These are phyloP conservation scores for Acipenser oxyrinchus DNA, from an alignment of 2,797 vertebrate genomes.

Conservation along the genomic window DNA sequence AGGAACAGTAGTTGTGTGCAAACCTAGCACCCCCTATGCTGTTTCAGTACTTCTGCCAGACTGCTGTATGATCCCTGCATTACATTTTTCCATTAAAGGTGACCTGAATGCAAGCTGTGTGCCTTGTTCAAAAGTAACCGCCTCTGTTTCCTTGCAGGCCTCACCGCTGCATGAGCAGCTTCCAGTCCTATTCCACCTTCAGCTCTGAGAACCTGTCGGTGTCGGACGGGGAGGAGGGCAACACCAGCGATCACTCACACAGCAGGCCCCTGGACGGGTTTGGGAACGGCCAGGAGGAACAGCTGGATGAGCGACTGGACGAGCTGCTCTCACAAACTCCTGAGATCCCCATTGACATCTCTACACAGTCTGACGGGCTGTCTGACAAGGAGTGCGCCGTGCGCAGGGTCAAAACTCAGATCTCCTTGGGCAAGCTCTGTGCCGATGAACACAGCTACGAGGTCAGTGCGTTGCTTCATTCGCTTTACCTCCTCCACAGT, in stretches of 20 bases:
- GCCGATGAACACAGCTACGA: slow-evolving; percentile 87
- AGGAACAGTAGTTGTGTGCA: too few relatives aligned
- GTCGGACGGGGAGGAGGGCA: slow-evolving; percentile 96
- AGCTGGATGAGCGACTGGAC: slow-evolving; percentile 50
- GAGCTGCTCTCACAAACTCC: slow-evolving; percentile 91
- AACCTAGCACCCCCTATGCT: too few relatives aligned
- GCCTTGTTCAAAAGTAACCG: background rate
- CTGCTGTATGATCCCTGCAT: too few relatives aligned
- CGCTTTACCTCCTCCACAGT: too few relatives aligned
- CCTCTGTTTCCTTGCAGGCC: slow-evolving; percentile 55
- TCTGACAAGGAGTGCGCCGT: slow-evolving; percentile 97
- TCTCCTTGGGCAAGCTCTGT: slow-evolving; percentile 93
- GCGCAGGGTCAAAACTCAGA: slow-evolving; percentile 93
- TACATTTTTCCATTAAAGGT: too few relatives aligned
- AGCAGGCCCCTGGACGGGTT: slow-evolving; percentile 77
- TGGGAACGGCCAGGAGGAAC: slow-evolving; percentile 72
- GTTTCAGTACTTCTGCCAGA: too few relatives aligned
- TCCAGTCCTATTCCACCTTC: slow-evolving; percentile 96
- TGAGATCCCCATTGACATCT: slow-evolving; percentile 95
- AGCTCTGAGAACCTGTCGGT: slow-evolving; percentile 96
- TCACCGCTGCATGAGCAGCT: slow-evolving; percentile 90
- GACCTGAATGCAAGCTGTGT: too few relatives aligned
- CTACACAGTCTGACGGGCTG: slow-evolving; percentile 90
- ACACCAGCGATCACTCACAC: slow-evolving; percentile 94
- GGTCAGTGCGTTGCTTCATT: slow-evolving; percentile 50